Evolutionary conservation across 2,888 invertebrate species (phyloP).

Genomic region (Dryobota labecula): DNA sequence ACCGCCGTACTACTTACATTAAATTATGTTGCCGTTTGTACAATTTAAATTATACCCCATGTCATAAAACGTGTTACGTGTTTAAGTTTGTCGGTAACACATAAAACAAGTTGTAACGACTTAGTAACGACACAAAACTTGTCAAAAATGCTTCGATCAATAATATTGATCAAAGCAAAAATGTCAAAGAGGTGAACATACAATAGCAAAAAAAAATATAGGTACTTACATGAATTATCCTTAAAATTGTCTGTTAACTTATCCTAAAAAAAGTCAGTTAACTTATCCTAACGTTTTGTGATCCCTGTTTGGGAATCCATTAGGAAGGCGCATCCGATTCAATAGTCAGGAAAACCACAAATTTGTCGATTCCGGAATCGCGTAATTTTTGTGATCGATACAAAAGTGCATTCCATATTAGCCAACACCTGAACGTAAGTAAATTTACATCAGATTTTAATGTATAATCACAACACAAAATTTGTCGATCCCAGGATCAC

Average conservation of each 20-base stretch:
- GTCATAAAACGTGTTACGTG: too few relatives aligned
- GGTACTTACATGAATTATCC: not conserved
- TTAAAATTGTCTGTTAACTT: not conserved
- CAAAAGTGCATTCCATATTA: too few relatives aligned
- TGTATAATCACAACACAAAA: too few relatives aligned
- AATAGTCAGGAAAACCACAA: not conserved
- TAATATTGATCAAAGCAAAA: too few relatives aligned
- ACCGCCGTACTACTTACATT: too few relatives aligned
- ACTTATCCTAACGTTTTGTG: not conserved
- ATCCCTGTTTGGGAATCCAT: not conserved
- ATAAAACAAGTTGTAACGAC: not conserved
- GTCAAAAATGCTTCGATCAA: too few relatives aligned
- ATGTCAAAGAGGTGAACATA: not conserved
- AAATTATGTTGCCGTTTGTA: too few relatives aligned
- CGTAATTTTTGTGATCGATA: too few relatives aligned
- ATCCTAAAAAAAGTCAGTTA: not conserved
- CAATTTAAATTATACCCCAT: too few relatives aligned
- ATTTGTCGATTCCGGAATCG: too few relatives aligned
- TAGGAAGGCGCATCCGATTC: not conserved
- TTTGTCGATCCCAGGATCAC: not conserved
- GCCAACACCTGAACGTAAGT: too few relatives aligned
- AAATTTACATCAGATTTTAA: too few relatives aligned
- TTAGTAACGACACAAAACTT: not conserved
- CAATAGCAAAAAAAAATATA: not conserved
- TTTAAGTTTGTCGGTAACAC: not conserved